Conservation (phyloP, 2,797 vertebrate species). For the Etheostoma nigrum region DNA sequence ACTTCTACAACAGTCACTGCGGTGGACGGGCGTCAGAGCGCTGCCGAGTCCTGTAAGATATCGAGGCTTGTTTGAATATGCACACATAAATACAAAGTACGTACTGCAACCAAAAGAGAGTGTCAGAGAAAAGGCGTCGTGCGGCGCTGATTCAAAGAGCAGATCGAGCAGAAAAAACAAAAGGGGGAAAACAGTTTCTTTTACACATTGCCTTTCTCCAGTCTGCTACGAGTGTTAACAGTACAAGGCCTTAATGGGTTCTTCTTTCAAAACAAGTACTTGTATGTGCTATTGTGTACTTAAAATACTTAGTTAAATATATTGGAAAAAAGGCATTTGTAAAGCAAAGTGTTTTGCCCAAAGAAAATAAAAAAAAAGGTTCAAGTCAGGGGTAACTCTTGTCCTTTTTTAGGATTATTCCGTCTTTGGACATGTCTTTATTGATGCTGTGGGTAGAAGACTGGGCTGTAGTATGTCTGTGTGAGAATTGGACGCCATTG, state of each 20-base stretch:
- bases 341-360: conserved; percentile 3
- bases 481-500: not conserved
- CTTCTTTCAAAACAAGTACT: not conserved
- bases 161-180: conserved; percentile 47
- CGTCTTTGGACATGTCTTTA: conserved; percentile 73
- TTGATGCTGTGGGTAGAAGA: conserved; percentile 24
- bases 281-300: not conserved
- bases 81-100: conserved; percentile 33
- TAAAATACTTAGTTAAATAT: not conserved
- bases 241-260: too few species aligned
- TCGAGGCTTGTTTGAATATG: conserved; percentile 55
- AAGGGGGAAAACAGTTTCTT: not conserved
- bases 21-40: conserved; percentile 3
- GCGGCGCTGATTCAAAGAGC: conserved; percentile 68
- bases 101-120: conserved; percentile 60
- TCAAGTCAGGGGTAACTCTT: conserved; percentile 60
- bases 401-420: conserved; percentile 43
- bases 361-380: conserved; percentile 22
- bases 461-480: not conserved
- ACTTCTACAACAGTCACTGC: conserved; percentile 60
- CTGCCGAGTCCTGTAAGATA: conserved; percentile 27
- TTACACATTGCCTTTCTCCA: not conserved
- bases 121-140: conserved; percentile 56
- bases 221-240: not conserved
- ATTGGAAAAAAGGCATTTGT: conserved; percentile 17